Percentiles rank a stretch among this genome's conserved stretches.
Conservation (phyloP, 2,888 invertebrate species). For the Sthenelais limicola region DNA sequence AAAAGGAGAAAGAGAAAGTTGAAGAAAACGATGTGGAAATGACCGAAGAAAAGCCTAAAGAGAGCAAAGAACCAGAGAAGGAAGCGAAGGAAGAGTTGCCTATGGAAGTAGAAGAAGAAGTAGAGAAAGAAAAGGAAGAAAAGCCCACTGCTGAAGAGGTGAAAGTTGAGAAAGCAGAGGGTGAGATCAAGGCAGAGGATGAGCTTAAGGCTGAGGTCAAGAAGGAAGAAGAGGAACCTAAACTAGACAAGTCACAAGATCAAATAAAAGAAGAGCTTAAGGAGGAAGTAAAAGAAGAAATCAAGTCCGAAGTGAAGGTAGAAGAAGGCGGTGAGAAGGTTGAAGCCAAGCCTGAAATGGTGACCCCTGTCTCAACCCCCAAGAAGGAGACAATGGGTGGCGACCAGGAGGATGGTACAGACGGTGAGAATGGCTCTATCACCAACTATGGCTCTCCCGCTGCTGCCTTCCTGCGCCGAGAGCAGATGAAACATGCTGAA, state of each 20-base stretch:
- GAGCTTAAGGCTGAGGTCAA: background rate
- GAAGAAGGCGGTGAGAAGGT: constrained; percentile 32
- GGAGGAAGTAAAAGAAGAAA: background rate
- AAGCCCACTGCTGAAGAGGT: constrained; percentile 8
- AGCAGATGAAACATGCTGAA: constrained; percentile 30
- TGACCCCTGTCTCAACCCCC: constrained; percentile 13
- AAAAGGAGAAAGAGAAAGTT: background rate
- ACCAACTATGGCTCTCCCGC: constrained; percentile 31
- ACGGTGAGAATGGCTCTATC: constrained; percentile 18
- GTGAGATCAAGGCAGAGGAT: constrained; percentile 6
- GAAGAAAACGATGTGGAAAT: too few relatives aligned
- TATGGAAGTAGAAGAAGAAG: constrained; percentile 4
- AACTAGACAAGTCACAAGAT: too few relatives aligned
- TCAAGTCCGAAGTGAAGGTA: background rate
- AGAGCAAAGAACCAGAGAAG: background rate
- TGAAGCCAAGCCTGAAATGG: constrained; percentile 13
- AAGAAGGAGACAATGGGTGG: constrained; percentile 26
- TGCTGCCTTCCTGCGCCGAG: constrained; percentile 25
- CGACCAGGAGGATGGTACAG: constrained; percentile 25
- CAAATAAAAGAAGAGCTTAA: background rate
- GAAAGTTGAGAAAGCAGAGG: background rate
- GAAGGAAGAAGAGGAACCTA: too few relatives aligned
- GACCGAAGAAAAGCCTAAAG: constrained; percentile 37
- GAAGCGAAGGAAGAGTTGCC: background rate
- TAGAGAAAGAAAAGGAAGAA: background rate